Conservation (phyloP, 1,140 invertebrate genomes). For the Charaxes varanes region DNA sequence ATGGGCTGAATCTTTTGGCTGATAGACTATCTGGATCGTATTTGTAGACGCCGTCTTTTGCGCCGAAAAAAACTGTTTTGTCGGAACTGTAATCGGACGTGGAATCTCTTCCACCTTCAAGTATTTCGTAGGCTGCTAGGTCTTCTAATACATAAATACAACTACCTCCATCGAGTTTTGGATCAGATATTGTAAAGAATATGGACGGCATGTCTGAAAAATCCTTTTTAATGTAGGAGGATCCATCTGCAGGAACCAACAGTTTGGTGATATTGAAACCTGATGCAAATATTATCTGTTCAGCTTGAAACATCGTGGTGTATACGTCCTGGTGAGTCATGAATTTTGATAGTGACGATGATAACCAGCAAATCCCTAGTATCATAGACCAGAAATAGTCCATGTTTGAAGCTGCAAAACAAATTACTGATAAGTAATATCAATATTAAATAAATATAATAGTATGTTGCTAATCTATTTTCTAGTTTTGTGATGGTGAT, state of each 20-base stretch:
- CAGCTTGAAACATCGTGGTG: constrained; percentile 35
- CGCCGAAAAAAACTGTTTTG: constrained; percentile 44
- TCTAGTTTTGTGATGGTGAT: constrained; percentile 2
- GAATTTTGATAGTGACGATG: constrained; percentile 1
- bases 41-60: constrained; percentile 48
- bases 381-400: too few relatives aligned
- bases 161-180: constrained; percentile 36
- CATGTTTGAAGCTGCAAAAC: neutral
- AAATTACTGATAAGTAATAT: too few relatives aligned
- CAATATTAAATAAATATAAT: too few relatives aligned
- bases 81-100: constrained; percentile 46
- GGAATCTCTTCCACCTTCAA: constrained; percentile 52
- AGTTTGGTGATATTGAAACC: constrained; percentile 42
- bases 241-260: constrained; percentile 39
- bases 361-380: neutral
- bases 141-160: constrained; percentile 57
- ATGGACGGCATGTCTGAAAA: constrained; percentile 41
- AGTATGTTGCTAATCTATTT: too few relatives aligned
- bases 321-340: constrained; percentile 8
- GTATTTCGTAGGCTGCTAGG: constrained; percentile 47
- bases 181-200: constrained; percentile 48
- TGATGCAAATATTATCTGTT: constrained; percentile 46
- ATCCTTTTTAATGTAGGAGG: constrained; percentile 30
- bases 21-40: constrained; percentile 41
- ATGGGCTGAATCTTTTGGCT: constrained; percentile 43